Base-by-base conservation (phyloP, 2,113 vertebrate genomes). In the Zosterops borbonicus region DNA sequence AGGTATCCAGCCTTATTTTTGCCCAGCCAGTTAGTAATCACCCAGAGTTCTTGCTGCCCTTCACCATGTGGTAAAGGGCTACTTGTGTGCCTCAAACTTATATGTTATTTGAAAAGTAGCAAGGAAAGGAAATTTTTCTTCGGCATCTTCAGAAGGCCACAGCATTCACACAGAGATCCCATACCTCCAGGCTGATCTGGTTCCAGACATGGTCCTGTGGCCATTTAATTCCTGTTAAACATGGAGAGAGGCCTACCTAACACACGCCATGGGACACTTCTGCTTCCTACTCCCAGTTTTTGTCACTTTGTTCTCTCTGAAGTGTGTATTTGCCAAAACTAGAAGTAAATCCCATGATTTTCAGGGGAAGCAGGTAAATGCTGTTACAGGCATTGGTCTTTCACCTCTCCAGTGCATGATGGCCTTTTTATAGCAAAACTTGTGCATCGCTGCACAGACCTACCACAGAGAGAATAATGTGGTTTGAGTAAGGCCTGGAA, bases 231-330 rank as follows among this genome's bases (percentile, higher is more conserved):
- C 58, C 25, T 64, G 15, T 42, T 46, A 70, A 83, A 55, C 15
- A 5, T 13, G 23, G 21, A 60, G 41, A 79, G 33, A 14, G 5
- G 29, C 33, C 19, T 50, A 19, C 29, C 21, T 42, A 35, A 44
- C 14, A 13, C 8, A 1, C 35, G 22, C 14, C 0, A 0, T 27
- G 33, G 47, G 50, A 33, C 82, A 31, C 31, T 83, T 18, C 44
- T 31, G 28, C 59, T 76, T 86, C 68, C 56, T 31, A n/a, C 15
- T 71, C 42, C 7, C 12, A 70, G 37, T 23, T 83, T 88, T 42
- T 93, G 20, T 64, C 42, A 27, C 31, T 78, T 75, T 24, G 3
- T 60, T 73, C n/a, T 19, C 35, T 67, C 37, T 62, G 15, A 89
- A 89, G 80, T 14, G 13, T 0, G 0, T 81, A 8, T 59, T 76